These are phyloP conservation scores for Resseliella maxima DNA, from an alignment of 2,888 invertebrate genomes.

Conservation along the genomic window DNA sequence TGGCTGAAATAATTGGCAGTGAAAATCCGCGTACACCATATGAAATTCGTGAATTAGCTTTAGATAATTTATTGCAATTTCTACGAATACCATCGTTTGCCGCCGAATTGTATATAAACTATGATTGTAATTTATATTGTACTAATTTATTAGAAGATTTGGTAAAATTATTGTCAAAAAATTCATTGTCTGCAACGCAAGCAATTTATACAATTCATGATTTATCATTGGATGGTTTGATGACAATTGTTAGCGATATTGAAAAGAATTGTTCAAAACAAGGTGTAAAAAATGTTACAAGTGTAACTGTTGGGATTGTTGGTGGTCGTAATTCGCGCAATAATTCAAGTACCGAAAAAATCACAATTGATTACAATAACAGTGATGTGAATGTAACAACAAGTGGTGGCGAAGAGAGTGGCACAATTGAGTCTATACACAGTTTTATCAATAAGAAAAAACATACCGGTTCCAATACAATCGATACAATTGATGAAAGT, in stretches of 20 bases:
- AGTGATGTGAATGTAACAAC: constrained; percentile 62
- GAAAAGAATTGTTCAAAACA: constrained; percentile 78
- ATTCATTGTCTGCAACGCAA: constrained; percentile 85
- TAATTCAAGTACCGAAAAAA: constrained; percentile 65
- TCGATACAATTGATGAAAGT: constrained; percentile 60
- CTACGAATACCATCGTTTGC: constrained; percentile 96
- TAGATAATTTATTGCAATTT: constrained; percentile 90
- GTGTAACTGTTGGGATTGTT: background rate
- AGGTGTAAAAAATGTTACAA: constrained; percentile 69
- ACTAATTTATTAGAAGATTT: constrained; percentile 95
- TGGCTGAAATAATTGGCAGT: constrained; percentile 88
- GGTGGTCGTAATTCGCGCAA: constrained; percentile 65
- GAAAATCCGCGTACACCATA: constrained; percentile 88
- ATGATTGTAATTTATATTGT: constrained; percentile 97
- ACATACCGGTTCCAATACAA: constrained; percentile 70
- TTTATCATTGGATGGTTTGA: constrained; percentile 90
- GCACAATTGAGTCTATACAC: constrained; percentile 67
- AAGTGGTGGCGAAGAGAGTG: constrained; percentile 59
- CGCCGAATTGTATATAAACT: constrained; percentile 96
- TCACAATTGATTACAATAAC: constrained; percentile 68
- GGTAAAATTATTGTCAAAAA: constrained; percentile 91
- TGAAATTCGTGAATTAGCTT: constrained; percentile 84
- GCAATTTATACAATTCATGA: constrained; percentile 90
- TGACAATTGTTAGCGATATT: constrained; percentile 92
- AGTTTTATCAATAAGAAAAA: constrained; percentile 68